Base-by-base conservation (phyloP, 2,113 vertebrate species). In the Ammodytes marinus region DNA sequence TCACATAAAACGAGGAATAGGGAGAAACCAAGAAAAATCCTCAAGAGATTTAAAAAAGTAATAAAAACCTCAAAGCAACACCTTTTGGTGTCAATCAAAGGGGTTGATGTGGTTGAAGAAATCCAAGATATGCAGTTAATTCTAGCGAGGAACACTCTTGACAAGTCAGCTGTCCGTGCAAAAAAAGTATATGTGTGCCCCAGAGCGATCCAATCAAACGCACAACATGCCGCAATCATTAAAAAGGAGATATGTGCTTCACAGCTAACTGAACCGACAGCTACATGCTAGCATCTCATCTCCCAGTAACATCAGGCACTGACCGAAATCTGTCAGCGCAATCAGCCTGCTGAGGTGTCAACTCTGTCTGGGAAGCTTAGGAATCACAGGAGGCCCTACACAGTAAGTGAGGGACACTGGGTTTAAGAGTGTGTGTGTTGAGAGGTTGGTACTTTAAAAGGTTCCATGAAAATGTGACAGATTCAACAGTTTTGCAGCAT, bases 41-140 rank as follows among this genome's bases (percentile, higher is more conserved):
- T 80, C 77, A 0, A 77, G 90, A 88, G 91, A 81, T 77, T 86
- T 82, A 64, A 76, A 80, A 80, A 86, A 80, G 86, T 89, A 91
- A 92, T 89, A 91, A 80, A 91, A 92, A 92, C 80, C 87, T 91
- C 79, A 93, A 93, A 91, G 91, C 77, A 91, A 92, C 93, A 94
- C 88, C 89, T 93, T 88, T 27, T 87, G 88, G 90, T 88, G 93
- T 91, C 93, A 91, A 93, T 94, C 92, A 94, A 91, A 91, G 86
- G 37, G 69, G 40, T 63, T 7, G 27, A 27, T 27, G 37, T 73
- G 70, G 87, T 87, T 85, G 85, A 93, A 88, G 85, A 93, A 89
- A 76, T 27, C 77, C 76, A 57, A 85, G 90, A 87, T 79, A 72
- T 86, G 84, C 76, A 73, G 54, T 86, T 85, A 86, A 89, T 83